Evolutionary conservation across 2,797 vertebrate genomes (phyloP).

Genomic region (Acipenser oxyrinchus): DNA sequence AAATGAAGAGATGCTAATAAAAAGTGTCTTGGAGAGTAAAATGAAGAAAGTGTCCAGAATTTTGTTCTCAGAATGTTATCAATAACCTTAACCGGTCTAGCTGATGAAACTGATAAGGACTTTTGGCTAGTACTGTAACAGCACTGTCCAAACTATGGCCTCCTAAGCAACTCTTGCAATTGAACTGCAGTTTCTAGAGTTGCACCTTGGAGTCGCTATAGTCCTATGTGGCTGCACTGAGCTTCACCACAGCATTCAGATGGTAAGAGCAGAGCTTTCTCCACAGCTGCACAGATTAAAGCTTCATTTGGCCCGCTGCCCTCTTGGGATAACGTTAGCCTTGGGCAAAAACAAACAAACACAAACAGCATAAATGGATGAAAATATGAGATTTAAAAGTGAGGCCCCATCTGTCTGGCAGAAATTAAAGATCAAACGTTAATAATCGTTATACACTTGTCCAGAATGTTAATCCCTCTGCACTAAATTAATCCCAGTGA

Average conservation of each 20-base stretch:
- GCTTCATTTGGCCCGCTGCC: too few species aligned
- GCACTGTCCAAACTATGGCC: background rate
- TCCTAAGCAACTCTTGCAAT: background rate
- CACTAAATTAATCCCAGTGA: slow-evolving; percentile 51
- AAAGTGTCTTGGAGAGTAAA: too few species aligned
- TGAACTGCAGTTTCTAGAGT: too few species aligned
- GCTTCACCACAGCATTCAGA: slow-evolving; percentile 28
- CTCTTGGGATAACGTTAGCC: slow-evolving; percentile 32
- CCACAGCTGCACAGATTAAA: slow-evolving; percentile 37
- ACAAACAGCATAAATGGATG: slow-evolving; percentile 23
- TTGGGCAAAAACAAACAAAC: slow-evolving; percentile 42
- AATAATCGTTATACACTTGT: slow-evolving; percentile 42
- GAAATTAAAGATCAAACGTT: slow-evolving; percentile 60
- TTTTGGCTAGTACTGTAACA: background rate
- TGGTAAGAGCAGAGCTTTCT: slow-evolving; percentile 41
- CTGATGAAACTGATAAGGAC: background rate
- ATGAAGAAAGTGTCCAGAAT: too few species aligned
- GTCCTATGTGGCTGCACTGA: slow-evolving; percentile 17
- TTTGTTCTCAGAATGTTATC: slow-evolving; percentile 2
- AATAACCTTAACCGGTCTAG: slow-evolving; percentile 13
- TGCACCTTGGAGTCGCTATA: background rate
- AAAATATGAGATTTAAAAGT: slow-evolving; percentile 30
- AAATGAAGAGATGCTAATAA: too few species aligned
- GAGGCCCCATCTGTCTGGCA: slow-evolving; percentile 55
- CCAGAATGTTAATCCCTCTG: slow-evolving; percentile 51